Evolutionary conservation across 1,140 invertebrate genomes (phyloP), one percentile per base, ranked within the genome.

Genomic region (Trichogramma pretiosum): DNA sequence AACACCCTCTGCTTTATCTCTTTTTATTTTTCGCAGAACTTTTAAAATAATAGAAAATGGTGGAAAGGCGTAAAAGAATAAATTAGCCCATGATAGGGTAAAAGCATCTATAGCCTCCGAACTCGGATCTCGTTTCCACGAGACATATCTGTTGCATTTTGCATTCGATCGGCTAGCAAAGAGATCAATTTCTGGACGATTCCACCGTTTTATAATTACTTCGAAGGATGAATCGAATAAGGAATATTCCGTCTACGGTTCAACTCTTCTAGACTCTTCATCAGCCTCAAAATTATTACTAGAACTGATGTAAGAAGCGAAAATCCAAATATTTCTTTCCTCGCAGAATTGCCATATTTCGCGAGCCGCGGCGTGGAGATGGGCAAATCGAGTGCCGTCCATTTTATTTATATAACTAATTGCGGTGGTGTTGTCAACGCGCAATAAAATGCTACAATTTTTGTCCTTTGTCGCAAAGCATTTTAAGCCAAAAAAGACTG

Each of bases 161-260:
- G 11, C 46, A 49, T 64, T 64, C 22, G 33, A 18, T 48, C 46
- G 50, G 1, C 48, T 53, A 4, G 62, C 59, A 46, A 62, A 63
- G 10, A 60, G 17, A 52, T 62, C 60, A 16, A 65, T 53, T 5
- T 56, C 24, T 7, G 56, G 55, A 16, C 16, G 9, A n/a, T 59
- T 54, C 40, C 61, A 56, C 18, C 22, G 19, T 5, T 43, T 14
- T 4, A 37, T 17, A 13, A 66, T 61, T 9, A 38, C 16, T 10
- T 48, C 19, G 46, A 54, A 58, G 33, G 19, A 41, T 9, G n/a
- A 16, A 23, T 37, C 3, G 5, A 33, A 42, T 10, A 58, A 22
- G 44, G 53, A 49, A 46, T 52, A 54, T 36, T 56, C 50, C 34
- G 41, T 49, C 26, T 57, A 48, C 10, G 33, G 10, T 16, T 56